A percentile compares a stretch with the other conserved stretches of the same genome.
These are phyloP conservation scores for Zaprionus nigranus DNA, from an alignment of 1,140 invertebrate species.

Conservation along the genomic window DNA sequence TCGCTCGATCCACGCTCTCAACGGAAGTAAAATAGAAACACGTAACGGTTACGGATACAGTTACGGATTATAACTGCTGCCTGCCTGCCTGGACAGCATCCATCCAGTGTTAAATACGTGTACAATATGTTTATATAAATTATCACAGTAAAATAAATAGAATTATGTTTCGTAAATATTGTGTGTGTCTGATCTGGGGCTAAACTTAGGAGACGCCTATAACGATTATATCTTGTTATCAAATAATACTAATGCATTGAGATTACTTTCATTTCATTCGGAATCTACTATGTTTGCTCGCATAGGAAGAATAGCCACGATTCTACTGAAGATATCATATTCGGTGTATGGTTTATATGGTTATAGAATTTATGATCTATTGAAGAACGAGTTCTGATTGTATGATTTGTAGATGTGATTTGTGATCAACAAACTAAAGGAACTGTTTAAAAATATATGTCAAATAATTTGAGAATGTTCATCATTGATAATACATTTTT, in stretches of 20 bases:
- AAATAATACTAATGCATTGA: constrained; percentile 51
- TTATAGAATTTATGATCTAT: background rate
- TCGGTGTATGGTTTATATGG: too few species aligned
- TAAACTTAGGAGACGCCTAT: constrained; percentile 56
- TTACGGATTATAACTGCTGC: constrained; percentile 25
- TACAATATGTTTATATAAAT: constrained; percentile 67
- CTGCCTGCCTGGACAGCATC: constrained; percentile 11
- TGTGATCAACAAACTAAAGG: too few species aligned
- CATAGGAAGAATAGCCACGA: background rate
- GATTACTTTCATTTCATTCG: constrained; percentile 15
- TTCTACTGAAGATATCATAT: background rate
- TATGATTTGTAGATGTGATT: too few species aligned
- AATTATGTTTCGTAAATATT: constrained; percentile 56
- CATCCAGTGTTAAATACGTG: constrained; percentile 40
- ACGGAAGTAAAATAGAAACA: constrained; percentile 47
- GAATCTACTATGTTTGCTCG: background rate
- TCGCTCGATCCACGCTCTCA: background rate
- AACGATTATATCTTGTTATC: constrained; percentile 4
- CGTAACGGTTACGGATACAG: too few species aligned
- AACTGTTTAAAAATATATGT: background rate
- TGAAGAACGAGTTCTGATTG: background rate
- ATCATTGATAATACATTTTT: background rate
- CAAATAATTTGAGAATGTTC: background rate
- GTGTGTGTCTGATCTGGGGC: constrained; percentile 33
- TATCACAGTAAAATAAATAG: constrained; percentile 81